Base-by-base conservation (phyloP, 2,888 invertebrate genomes). In the Dynastes grantii region DNA sequence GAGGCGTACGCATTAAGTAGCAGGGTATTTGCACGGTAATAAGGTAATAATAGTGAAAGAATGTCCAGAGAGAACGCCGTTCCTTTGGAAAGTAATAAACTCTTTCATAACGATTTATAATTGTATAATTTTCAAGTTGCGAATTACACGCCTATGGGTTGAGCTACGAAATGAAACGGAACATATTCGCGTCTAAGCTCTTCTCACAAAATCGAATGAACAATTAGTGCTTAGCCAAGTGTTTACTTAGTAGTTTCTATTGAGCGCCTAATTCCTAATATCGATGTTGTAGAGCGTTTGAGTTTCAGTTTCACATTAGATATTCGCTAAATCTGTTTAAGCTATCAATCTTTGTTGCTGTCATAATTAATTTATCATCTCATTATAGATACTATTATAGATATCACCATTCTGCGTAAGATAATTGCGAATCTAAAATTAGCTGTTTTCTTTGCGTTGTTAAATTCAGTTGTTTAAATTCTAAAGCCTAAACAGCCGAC, bases 101-200 rank as follows among this genome's bases (percentile, higher is more conserved):
- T 9, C 63, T 63, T 63, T 63, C 63, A 32, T 63, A 63, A 63
- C 29, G 29, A 63, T 13, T 32, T 29, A 2, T 1, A 63, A 9
- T 32, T 63, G 27, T 32, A 63, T 13, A 63, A 32, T 63, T 29
- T 63, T 32, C 32, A 11, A 63, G 32, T 45, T 45, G 8, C 63
- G 63, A 13, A 63, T 63, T 63, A 27, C n/a, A 63, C 63, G 63
- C 63, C 29, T 29, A 13, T 63, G 32, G 11, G 13, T n/a, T 63
- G 13, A 63, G 29, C 11, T 9, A 9, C 13, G 27, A 63, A 63
- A 29, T 63, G 63, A 63, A 63, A 29, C 5, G 63, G 63, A 63
- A 63, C 63, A 29, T 29, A 32, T 32, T 32, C 63, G 13, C 22
- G 55, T 16, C 1, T 22, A 55, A 8, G 16, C 22, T n/a, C 16